These are phyloP conservation scores for Brenthis hecate DNA, from an alignment of 2,888 invertebrate genomes.

Conservation along the genomic window DNA sequence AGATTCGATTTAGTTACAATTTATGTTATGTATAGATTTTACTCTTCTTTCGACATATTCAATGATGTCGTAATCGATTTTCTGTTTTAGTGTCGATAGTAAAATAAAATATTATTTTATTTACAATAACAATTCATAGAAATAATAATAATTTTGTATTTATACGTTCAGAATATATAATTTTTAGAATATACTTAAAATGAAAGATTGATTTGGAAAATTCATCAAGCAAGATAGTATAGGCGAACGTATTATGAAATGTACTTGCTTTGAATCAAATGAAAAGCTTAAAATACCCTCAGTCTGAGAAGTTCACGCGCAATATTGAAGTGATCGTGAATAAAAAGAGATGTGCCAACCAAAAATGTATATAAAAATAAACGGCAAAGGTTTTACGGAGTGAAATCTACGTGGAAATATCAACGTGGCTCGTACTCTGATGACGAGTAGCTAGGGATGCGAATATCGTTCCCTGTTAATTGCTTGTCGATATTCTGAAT, in stretches of 20 bases:
- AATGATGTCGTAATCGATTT: no score
- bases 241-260: conserved; percentile 18
- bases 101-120: no score
- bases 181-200: not conserved
- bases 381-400: conserved; percentile 77
- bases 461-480: conserved; percentile 31
- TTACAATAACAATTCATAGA: no score
- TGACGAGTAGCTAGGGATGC: conserved; percentile 73
- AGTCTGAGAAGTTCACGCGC: conserved; percentile 51
- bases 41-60: no score
- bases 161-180: not conserved
- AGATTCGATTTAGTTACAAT: no score
- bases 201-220: not conserved
- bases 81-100: no score
- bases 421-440: conserved; percentile 76
- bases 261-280: conserved; percentile 28
- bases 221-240: not conserved
- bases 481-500: conserved; percentile 48
- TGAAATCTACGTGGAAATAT: conserved; percentile 82
- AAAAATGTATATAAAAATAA: conserved; percentile 78
- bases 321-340: conserved; percentile 65
- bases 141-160: no score
- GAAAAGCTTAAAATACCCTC: conserved; percentile 35
- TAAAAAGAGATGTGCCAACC: conserved; percentile 72
- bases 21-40: no score